Evolutionary conservation across 92 coral and sea anemone genomes (phyloP).

Genomic region (Umimayanthus chanpuru): DNA sequence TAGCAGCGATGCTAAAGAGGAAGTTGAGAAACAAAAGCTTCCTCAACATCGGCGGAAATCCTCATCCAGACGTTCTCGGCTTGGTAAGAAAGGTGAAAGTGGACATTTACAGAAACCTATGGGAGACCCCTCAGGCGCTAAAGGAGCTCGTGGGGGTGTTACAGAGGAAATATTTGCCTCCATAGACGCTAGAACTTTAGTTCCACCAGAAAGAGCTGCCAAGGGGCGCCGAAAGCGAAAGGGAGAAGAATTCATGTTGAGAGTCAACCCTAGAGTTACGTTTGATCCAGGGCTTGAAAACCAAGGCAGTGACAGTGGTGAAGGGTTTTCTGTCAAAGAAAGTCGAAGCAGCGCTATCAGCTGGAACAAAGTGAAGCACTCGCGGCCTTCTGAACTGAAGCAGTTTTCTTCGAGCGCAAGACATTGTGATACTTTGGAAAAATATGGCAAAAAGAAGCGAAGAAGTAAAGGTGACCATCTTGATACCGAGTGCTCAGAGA

Average conservation of each 20-base stretch:
- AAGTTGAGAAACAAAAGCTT: background rate
- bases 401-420: background rate
- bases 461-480: constrained; percentile 33
- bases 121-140: background rate
- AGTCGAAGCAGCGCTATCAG: background rate
- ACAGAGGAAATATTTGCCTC: background rate
- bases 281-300: background rate
- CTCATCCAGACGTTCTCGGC: constrained; percentile 5
- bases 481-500: constrained; percentile 14
- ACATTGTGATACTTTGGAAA: background rate
- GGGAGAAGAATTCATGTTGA: constrained; percentile 22
- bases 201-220: background rate
- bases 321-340: background rate
- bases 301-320: background rate
- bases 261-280: background rate
- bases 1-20: background rate
- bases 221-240: constrained; percentile 23
- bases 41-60: constrained; percentile 10
- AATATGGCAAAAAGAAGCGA: background rate
- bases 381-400: constrained; percentile 35
- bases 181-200: background rate
- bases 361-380: constrained; percentile 34
- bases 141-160: constrained; percentile 30
- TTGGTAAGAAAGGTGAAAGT: constrained; percentile 18
- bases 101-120: background rate